Evolutionary conservation across 2,888 invertebrate genomes (phyloP).

Genomic region (Hypomecis atomaria): DNA sequence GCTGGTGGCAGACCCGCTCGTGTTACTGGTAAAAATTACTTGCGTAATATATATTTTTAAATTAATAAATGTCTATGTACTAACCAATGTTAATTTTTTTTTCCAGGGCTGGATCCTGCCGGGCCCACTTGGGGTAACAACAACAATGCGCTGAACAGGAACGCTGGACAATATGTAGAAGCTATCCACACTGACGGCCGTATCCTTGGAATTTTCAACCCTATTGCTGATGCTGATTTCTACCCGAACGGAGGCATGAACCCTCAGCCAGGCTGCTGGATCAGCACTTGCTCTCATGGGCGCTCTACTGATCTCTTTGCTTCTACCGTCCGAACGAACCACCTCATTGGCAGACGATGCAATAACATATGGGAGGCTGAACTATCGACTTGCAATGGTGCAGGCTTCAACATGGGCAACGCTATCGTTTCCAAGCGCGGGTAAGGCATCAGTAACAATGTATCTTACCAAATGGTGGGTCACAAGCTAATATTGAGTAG

Average conservation of each 20-base stretch:
- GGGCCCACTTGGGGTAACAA: constrained; percentile 60
- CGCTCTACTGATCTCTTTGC: constrained; percentile 60
- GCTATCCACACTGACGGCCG: constrained; percentile 67
- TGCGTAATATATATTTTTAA: background rate
- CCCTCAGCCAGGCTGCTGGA: constrained; percentile 64
- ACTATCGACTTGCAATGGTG: constrained; percentile 15
- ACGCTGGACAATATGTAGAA: constrained; percentile 63
- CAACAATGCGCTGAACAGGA: constrained; percentile 50
- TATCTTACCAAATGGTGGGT: background rate
- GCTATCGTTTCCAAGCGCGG: constrained; percentile 17
- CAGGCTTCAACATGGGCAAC: constrained; percentile 17
- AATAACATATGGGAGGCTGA: constrained; percentile 11
- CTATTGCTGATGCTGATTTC: constrained; percentile 59
- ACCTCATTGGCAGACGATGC: constrained; percentile 52
- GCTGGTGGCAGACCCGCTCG: constrained; percentile 52
- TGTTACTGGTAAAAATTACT: constrained; percentile 58
- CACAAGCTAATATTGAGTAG: no score
- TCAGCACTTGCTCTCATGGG: constrained; percentile 64
- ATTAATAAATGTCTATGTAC: background rate
- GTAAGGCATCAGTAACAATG: background rate
- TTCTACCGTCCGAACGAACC: constrained; percentile 57
- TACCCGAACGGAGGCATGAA: constrained; percentile 70
- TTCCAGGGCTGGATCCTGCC: constrained; percentile 66
- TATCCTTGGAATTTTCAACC: constrained; percentile 58
- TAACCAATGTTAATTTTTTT: background rate